Percentiles rank a stretch among this genome's conserved stretches.
phyloP scores from a whole-genome alignment of 2,888 invertebrate species.

The Pammene fasciana region DNA sequence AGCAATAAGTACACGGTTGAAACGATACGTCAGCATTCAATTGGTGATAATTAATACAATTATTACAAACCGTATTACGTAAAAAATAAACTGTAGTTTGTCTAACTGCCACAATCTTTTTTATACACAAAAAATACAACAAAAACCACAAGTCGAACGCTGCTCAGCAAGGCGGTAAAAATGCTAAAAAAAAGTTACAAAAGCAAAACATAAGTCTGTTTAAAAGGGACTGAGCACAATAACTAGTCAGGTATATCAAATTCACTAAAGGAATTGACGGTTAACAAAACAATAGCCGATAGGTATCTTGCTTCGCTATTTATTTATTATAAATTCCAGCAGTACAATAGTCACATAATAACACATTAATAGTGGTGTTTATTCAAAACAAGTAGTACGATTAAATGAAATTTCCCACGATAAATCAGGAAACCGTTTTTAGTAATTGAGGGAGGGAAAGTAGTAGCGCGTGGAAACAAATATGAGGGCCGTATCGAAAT shows the following conservation, averaged over 20 bases:
- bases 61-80: slow-evolving; percentile 14
- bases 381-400: slow-evolving; percentile 30
- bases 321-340: slow-evolving; percentile 11
- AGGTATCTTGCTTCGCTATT: slow-evolving; percentile 24
- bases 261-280: slow-evolving; percentile 36
- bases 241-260: slow-evolving; percentile 36
- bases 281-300: slow-evolving; percentile 32
- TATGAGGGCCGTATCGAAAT: slow-evolving; percentile 76
- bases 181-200: slow-evolving; percentile 32
- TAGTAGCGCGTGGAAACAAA: slow-evolving; percentile 70
- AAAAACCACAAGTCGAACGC: slow-evolving; percentile 33
- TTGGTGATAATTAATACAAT: slow-evolving; percentile 15
- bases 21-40: slow-evolving; percentile 15
- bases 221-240: slow-evolving; percentile 36
- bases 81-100: slow-evolving; percentile 2
- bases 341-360: slow-evolving; percentile 23
- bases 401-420: slow-evolving; percentile 38
- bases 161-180: slow-evolving; percentile 24
- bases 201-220: slow-evolving; percentile 32
- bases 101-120: slow-evolving; percentile 19
- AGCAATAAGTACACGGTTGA: slow-evolving; percentile 4
- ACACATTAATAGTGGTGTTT: slow-evolving; percentile 21
- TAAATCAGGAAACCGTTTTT: slow-evolving; percentile 42
- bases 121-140: slow-evolving; percentile 17
- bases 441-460: slow-evolving; percentile 65